These are phyloP conservation scores for Melitaea athalia DNA, from an alignment of 2,888 invertebrate species.

Conservation along the genomic window DNA sequence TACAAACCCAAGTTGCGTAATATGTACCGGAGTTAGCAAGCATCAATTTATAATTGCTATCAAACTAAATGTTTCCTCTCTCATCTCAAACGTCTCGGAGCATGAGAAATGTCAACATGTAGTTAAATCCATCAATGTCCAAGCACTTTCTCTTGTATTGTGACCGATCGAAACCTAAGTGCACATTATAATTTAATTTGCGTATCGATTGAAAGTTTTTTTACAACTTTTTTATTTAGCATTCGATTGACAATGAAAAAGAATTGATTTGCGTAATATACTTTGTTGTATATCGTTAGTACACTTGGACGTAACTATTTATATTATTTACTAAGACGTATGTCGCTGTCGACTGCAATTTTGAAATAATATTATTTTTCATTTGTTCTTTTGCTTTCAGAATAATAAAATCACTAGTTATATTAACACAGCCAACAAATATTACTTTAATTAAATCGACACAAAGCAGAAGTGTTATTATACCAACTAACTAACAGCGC, in stretches of 20 bases:
- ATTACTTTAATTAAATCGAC: background rate
- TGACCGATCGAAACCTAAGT: constrained; percentile 18
- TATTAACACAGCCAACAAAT: too few species aligned
- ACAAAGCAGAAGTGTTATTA: background rate
- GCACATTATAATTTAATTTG: constrained; percentile 23
- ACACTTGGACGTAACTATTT: too few species aligned
- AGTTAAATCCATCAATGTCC: constrained; percentile 29
- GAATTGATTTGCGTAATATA: background rate
- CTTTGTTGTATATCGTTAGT: background rate
- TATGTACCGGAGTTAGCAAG: constrained; percentile 44
- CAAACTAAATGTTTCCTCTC: constrained; percentile 31
- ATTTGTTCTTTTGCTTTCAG: too few species aligned
- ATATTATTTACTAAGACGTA: too few species aligned
- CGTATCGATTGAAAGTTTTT: constrained; percentile 7
- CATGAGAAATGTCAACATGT: constrained; percentile 35
- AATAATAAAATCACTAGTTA: too few species aligned
- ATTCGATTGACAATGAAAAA: constrained; percentile 8
- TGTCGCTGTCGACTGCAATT: too few species aligned
- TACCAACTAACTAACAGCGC: background rate
- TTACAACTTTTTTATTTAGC: constrained; percentile 10
- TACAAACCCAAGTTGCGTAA: constrained; percentile 55
- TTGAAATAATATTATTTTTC: too few species aligned
- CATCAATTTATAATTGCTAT: constrained; percentile 37
- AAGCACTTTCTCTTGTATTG: constrained; percentile 34
- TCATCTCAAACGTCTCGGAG: constrained; percentile 26